Base-by-base conservation (phyloP, 2,888 invertebrate species). In the Sarcophaga variegata region DNA sequence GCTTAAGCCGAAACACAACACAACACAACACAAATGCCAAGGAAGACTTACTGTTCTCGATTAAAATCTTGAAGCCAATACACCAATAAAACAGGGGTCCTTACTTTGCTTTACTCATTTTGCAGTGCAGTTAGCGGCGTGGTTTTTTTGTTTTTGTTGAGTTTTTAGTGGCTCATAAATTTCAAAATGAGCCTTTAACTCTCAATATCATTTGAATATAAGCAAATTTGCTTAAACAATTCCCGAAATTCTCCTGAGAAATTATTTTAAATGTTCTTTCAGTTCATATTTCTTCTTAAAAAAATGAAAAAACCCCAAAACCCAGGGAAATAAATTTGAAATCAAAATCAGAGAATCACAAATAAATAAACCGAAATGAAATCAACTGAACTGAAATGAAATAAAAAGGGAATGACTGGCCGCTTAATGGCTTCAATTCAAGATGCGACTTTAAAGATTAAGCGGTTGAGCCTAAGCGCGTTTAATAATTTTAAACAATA, bases 361-460 rank as follows among this genome's bases (percentile, higher is more conserved):
- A 54, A 75, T 62, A 72, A 78, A 67, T 62, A 47, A 66, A 71
- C 12, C 47, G 66, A 77, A 82, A 74, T 83, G 78, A 78, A 83
- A 78, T 67, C 25, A 83, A 83, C 78, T 78, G 66, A 78, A 78
- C 66, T 77, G n/a, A 82, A 81, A 69, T 81, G 62, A 64, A 72
- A 72, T 72, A 37, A 37, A 37, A 62, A 69, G 37, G 75, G 79
- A 80, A 80, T 80, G 75, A 80, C 66, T 84, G 81, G 76, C 81
- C 70, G 70, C 71, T 81, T 85, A 85, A 85, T 85, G 84, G 76
- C 76, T 85, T 75, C 54, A 76, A 62, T 62, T 62, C 64, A 14
- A 64, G 87, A 87, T 87, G 87, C 87, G 87, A 81, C 87, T 84
- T 87, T 87, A 49, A 63, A 84, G 87, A 87, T 87, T 76, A 87